Evolutionary conservation across 2,888 invertebrate genomes (phyloP).

Genomic region (Bombylius discolor): DNA sequence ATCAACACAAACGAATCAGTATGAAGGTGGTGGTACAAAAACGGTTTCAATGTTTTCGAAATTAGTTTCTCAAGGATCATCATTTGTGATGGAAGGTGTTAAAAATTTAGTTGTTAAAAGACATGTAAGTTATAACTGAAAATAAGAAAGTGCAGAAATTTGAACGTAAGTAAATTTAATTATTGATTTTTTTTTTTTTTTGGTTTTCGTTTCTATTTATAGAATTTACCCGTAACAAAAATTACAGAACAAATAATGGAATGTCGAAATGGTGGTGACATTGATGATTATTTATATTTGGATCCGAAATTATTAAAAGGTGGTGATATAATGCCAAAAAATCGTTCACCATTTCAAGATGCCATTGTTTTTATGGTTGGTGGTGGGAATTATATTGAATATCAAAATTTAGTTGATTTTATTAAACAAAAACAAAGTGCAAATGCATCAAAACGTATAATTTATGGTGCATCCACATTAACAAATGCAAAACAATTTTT

Average conservation of each 20-base stretch:
- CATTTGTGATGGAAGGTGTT: constrained; percentile 99
- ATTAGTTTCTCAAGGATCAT: constrained; percentile 90
- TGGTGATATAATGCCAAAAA: constrained; percentile 48
- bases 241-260: constrained; percentile 84
- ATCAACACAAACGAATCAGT: constrained; percentile 52
- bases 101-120: constrained; percentile 97
- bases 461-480: constrained; percentile 90
- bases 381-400: constrained; percentile 97
- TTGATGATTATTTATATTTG: constrained; percentile 82
- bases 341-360: constrained; percentile 63
- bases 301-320: constrained; percentile 88
- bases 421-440: constrained; percentile 70
- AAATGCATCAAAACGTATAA: constrained; percentile 61
- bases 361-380: constrained; percentile 85
- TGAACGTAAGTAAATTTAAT: neutral
- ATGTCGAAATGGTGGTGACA: constrained; percentile 59
- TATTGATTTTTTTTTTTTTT: neutral
- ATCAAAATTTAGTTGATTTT: constrained; percentile 94
- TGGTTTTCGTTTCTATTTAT: constrained; percentile 15
- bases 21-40: constrained; percentile 87
- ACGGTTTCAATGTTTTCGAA: constrained; percentile 98
- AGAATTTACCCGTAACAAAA: constrained; percentile 90
- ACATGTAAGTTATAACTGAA: constrained; percentile 54
- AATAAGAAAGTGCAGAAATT: neutral
- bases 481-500: constrained; percentile 90